Evolutionary conservation across 2,888 invertebrate genomes (phyloP).

Genomic region (Luperina nickerlii): DNA sequence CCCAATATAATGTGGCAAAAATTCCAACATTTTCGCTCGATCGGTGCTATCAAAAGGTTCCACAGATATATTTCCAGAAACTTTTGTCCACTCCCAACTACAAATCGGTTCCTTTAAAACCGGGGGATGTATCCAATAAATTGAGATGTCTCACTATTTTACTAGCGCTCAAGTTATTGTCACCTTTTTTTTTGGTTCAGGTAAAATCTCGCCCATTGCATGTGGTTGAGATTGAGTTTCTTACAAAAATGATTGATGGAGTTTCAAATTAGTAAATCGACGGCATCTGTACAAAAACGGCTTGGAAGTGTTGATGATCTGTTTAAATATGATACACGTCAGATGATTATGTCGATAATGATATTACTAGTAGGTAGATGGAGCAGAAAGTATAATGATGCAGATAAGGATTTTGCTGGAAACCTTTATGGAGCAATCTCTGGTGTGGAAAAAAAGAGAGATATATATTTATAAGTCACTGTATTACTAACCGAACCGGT

Average conservation of each 20-base stretch:
- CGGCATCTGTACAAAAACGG: constrained; percentile 73
- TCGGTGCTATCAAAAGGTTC: constrained; percentile 76
- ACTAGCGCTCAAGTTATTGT: constrained; percentile 83
- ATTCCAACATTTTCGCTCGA: constrained; percentile 54
- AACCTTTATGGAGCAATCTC: constrained; percentile 4
- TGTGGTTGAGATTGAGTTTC: constrained; percentile 84
- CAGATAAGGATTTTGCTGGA: constrained; percentile 33
- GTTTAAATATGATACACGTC: constrained; percentile 74
- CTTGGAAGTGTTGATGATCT: constrained; percentile 78
- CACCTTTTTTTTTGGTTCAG: constrained; percentile 86
- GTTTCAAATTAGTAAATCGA: constrained; percentile 82
- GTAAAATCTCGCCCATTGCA: constrained; percentile 81
- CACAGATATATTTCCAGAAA: constrained; percentile 53
- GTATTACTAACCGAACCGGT: neutral
- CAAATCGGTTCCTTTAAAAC: constrained; percentile 70
- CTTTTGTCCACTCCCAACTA: constrained; percentile 65
- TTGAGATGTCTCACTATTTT: constrained; percentile 87
- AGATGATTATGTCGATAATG: constrained; percentile 67
- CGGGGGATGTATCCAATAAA: constrained; percentile 80
- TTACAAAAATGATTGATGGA: constrained; percentile 86
- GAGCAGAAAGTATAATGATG: constrained; percentile 44
- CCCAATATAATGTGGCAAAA: constrained; percentile 52
- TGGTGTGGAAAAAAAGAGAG: neutral
- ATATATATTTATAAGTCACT: neutral
- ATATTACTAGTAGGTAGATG: constrained; percentile 58